phyloP scores from a whole-genome alignment of 2,797 vertebrate genomes.

The Sitta carolinensis region DNA sequence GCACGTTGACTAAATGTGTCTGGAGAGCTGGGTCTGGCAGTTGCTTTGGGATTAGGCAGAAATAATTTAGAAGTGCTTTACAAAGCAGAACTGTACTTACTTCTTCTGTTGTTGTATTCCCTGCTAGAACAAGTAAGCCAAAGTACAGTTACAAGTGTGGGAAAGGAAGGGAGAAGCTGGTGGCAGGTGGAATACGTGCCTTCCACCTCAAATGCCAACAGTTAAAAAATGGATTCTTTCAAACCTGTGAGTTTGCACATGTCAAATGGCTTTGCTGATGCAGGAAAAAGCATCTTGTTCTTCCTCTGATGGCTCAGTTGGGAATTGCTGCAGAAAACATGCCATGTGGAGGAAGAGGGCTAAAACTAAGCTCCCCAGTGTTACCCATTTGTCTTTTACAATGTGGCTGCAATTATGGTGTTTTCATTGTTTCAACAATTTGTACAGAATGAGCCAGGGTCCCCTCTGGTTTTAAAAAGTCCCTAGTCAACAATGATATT shows the following conservation, averaged over 20 bases:
- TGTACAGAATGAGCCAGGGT: background rate
- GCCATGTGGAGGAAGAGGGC: conserved; percentile 32
- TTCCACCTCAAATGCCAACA: conserved; percentile 29
- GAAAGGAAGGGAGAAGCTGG: conserved; percentile 10
- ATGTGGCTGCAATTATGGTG: conserved; percentile 28
- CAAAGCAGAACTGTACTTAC: background rate
- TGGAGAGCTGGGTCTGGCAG: background rate
- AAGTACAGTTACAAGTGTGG: background rate
- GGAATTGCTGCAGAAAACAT: conserved; percentile 49
- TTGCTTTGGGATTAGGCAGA: conserved; percentile 26
- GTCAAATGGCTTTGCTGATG: conserved; percentile 38
- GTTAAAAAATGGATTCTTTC: background rate
- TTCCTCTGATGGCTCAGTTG: conserved; percentile 9
- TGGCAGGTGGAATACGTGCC: background rate
- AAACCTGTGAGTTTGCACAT: background rate
- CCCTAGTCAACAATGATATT: background rate
- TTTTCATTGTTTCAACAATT: conserved; percentile 42
- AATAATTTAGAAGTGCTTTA: conserved; percentile 23
- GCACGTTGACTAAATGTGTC: background rate
- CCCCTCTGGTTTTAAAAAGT: background rate
- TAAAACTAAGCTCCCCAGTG: conserved; percentile 21
- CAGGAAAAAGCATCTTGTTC: conserved; percentile 48
- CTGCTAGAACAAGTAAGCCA: background rate
- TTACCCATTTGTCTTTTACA: conserved; percentile 54
- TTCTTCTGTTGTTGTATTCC: background rate